Evolutionary conservation across 2,797 vertebrate genomes (phyloP).

Genomic region (Parauchenoglanis punctatus): DNA sequence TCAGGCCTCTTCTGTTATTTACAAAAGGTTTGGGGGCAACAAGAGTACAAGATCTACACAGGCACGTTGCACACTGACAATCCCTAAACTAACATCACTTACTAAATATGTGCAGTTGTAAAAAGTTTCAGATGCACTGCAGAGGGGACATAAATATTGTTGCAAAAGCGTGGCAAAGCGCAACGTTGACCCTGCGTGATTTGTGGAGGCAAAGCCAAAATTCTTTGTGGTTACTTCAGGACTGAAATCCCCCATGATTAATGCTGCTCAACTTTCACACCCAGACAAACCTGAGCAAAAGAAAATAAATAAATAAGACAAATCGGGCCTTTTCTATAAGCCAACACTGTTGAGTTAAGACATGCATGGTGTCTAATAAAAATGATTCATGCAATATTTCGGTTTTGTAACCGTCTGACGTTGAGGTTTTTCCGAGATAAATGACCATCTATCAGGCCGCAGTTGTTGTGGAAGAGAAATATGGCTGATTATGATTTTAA

Average conservation of each 20-base stretch:
- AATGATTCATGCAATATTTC: conserved; percentile 20
- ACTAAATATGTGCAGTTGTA: conserved; percentile 7
- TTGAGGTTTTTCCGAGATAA: conserved; percentile 27
- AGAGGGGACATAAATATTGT: conserved; percentile 1
- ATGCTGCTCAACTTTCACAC: conserved; percentile 55
- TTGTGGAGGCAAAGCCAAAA: conserved; percentile 25
- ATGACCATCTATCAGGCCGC: conserved; percentile 18
- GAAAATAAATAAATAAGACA: not conserved
- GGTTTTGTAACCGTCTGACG: conserved; percentile 32
- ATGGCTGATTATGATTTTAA: conserved; percentile 25
- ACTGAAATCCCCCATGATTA: conserved; percentile 63
- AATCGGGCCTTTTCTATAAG: conserved; percentile 13
- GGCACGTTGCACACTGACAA: not conserved
- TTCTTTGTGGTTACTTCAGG: conserved; percentile 60
- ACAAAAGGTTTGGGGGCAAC: not conserved
- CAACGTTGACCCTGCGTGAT: conserved; percentile 11
- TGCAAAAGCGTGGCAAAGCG: conserved; percentile 26
- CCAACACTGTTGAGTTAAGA: conserved; percentile 19
- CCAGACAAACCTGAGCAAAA: conserved; percentile 46
- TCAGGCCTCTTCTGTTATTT: not conserved
- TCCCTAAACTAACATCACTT: not conserved
- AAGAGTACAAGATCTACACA: not conserved
- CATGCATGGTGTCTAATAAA: conserved; percentile 33
- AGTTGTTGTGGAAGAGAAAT: conserved; percentile 30
- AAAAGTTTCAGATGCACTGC: not conserved